phyloP scores from a whole-genome alignment of 2,113 vertebrate genomes.

The Bos taurus region ARS-UCD2.0 NC_037331.1:96324501-96325000 shows the following conservation, averaged over 20 bases:
- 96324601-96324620: not conserved
- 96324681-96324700: not conserved
- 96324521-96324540: not conserved
- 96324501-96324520: not conserved
- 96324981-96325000: not conserved
- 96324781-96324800: rapidly evolving
- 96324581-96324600: not conserved
- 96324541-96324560: not conserved
- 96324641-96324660: not conserved
- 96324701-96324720: not conserved
- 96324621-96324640: not conserved
- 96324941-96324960: not conserved
- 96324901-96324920: not conserved
- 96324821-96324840: not conserved
- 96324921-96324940: not conserved
- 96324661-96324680: not conserved
- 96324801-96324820: not conserved
- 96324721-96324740: not conserved
- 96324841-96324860: not conserved
- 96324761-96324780: not conserved
- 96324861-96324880: not conserved
- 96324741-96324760: not conserved
- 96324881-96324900: not conserved
- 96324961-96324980: slow-evolving; percentile 20
- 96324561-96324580: not conserved